Percentiles rank a stretch among this genome's conserved stretches.
phyloP scores from a whole-genome alignment of 2,888 invertebrate species.

The Mythimna lalbum region DNA sequence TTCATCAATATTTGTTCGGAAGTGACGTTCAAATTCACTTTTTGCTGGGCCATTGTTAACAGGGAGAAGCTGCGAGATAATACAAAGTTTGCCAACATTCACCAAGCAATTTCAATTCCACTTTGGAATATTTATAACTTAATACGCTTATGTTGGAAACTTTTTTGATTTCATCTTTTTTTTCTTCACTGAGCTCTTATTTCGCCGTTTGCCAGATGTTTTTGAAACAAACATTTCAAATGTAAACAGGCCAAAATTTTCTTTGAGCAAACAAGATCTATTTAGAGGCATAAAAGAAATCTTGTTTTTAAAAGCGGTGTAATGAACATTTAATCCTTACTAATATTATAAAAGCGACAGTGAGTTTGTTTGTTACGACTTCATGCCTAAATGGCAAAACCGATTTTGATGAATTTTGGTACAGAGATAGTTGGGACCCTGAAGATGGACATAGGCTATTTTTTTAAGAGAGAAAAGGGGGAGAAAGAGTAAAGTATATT shows the following conservation, averaged over 20 bases:
- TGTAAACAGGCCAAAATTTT: constrained; percentile 65
- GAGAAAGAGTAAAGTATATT: too few species aligned
- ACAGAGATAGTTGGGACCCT: too few species aligned
- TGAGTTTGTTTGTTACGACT: too few species aligned
- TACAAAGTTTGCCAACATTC: constrained; percentile 66
- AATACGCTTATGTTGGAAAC: constrained; percentile 64
- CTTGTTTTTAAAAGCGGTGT: constrained; percentile 14
- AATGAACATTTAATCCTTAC: constrained; percentile 18
- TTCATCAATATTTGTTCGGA: constrained; percentile 53
- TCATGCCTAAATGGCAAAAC: too few species aligned
- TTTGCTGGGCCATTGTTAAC: constrained; percentile 45
- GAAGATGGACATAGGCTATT: too few species aligned
- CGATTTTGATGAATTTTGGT: too few species aligned
- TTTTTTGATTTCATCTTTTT: constrained; percentile 72
- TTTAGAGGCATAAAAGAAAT: constrained; percentile 28
- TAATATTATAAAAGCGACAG: too few species aligned
- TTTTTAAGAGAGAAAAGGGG: too few species aligned
- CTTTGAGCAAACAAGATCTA: constrained; percentile 50
- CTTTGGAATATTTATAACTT: constrained; percentile 68
- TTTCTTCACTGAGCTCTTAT: constrained; percentile 53
- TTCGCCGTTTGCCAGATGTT: constrained; percentile 59
- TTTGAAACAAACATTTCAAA: constrained; percentile 54
- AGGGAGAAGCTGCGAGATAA: constrained; percentile 66
- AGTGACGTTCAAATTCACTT: constrained; percentile 60
- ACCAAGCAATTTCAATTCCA: constrained; percentile 70